Percentiles rank a stretch among this genome's conserved stretches.
These are phyloP conservation scores for Furnarius figulus DNA, from an alignment of 2,113 vertebrate genomes.

Conservation along the genomic window DNA sequence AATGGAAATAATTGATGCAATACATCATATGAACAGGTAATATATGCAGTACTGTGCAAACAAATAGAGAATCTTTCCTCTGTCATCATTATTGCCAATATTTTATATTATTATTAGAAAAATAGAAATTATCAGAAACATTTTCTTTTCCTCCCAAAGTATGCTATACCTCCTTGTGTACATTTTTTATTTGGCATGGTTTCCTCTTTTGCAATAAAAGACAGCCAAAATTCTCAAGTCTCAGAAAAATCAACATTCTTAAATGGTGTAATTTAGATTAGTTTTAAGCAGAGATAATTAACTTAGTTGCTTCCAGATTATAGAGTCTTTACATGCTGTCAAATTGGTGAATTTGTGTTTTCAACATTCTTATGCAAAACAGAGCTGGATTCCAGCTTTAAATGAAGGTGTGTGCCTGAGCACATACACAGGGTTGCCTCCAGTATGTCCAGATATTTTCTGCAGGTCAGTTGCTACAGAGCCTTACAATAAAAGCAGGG, in stretches of 20 bases:
- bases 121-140: background rate
- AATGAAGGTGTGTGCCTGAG: background rate
- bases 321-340: conserved; percentile 6
- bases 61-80: background rate
- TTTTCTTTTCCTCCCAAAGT: background rate
- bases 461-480: background rate
- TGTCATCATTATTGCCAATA: background rate
- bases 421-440: background rate
- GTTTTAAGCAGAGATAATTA: conserved; percentile 12
- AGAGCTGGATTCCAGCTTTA: conserved; percentile 16
- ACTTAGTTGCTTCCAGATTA: conserved; percentile 40
- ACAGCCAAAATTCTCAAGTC: background rate
- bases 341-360: background rate
- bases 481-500: background rate
- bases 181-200: background rate
- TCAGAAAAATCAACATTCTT: background rate
- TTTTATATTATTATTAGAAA: background rate
- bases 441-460: background rate
- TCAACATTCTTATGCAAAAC: conserved; percentile 37
- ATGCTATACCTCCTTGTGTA: background rate
- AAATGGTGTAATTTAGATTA: background rate
- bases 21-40: background rate
- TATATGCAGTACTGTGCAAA: background rate
- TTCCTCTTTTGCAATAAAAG: background rate
- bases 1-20: background rate